Conservation (phyloP, 2,797 vertebrate genomes). For the Enteromius mattozi region DNA sequence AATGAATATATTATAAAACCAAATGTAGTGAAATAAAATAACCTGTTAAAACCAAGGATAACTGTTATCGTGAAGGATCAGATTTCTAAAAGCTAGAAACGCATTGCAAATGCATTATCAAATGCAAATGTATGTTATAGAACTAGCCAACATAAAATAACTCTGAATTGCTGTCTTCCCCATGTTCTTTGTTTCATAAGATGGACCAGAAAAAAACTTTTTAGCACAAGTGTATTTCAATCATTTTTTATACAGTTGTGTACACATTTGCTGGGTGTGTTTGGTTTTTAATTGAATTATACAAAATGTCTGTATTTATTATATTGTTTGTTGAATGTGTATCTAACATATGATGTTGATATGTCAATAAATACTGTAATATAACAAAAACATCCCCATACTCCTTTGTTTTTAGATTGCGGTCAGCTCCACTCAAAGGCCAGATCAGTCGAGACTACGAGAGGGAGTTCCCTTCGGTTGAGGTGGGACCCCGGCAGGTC, state of each 20-base stretch:
- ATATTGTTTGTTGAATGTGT: background rate
- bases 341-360: background rate
- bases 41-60: background rate
- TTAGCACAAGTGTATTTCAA: background rate
- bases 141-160: background rate
- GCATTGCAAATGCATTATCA: background rate
- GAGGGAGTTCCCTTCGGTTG: conserved; percentile 75
- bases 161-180: background rate
- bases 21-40: background rate
- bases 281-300: background rate
- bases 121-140: background rate
- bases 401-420: conserved; percentile 18
- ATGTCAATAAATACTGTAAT: background rate
- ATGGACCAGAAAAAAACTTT: background rate
- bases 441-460: conserved; percentile 80
- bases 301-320: background rate
- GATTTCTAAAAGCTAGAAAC: background rate
- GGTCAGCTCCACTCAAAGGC: conserved; percentile 72
- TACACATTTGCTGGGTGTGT: background rate
- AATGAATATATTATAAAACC: conserved; percentile 7
- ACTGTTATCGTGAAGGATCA: background rate
- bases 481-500: conserved; percentile 66
- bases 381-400: background rate
- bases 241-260: background rate
- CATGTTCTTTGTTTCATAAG: background rate